These are phyloP conservation scores for Halcyon senegalensis DNA, from an alignment of 2,113 vertebrate genomes.

Conservation along the genomic window DNA sequence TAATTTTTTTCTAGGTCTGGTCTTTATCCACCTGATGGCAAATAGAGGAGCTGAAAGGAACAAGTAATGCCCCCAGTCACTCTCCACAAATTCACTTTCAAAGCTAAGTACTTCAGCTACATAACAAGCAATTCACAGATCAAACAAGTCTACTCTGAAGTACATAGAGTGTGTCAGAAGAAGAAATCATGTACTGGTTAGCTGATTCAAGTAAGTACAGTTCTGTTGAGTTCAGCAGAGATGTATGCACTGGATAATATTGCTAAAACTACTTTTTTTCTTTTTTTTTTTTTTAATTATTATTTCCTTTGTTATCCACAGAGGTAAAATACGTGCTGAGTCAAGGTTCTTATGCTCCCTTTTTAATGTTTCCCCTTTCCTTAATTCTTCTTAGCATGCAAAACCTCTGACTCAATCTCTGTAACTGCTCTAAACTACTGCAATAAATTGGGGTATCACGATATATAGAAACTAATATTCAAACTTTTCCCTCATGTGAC, in stretches of 20 bases:
- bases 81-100: neutral
- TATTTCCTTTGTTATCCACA: neutral
- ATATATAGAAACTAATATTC: neutral
- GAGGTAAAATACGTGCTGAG: neutral
- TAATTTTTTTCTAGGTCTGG: neutral
- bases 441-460: neutral
- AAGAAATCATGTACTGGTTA: neutral
- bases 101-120: neutral
- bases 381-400: neutral
- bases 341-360: neutral
- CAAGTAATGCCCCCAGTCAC: neutral
- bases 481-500: neutral
- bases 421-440: neutral
- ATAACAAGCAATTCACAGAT: neutral
- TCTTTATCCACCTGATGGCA: neutral
- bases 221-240: neutral
- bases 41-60: neutral
- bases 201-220: neutral
- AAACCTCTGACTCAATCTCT: neutral
- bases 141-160: neutral
- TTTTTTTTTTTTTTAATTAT: neutral
- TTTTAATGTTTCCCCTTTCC: neutral
- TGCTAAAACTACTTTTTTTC: neutral
- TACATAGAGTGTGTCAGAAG: neutral
- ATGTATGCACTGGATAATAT: neutral